Conservation (phyloP, 2,888 invertebrate species). For the Sepiola atlantica region DNA sequence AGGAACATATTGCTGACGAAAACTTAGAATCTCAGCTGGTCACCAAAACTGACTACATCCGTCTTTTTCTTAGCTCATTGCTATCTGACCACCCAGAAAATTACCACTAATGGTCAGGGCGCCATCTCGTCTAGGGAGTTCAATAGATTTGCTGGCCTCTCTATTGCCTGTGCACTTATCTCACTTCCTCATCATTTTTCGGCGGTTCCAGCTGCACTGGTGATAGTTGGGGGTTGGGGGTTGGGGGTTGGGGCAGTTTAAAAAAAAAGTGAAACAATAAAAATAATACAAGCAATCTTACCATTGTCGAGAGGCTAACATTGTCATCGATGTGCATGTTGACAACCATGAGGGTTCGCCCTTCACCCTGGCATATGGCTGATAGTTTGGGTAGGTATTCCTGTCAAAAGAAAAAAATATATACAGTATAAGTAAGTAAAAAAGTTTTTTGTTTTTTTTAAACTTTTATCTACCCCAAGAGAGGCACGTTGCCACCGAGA, state of each 20-base stretch:
- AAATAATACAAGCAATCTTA: constrained; percentile 49
- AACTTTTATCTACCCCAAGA: too few relatives aligned
- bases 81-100: neutral
- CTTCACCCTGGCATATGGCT: constrained; percentile 63
- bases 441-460: too few relatives aligned
- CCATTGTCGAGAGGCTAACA: constrained; percentile 52
- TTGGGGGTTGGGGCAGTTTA: neutral
- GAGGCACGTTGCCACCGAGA: too few relatives aligned
- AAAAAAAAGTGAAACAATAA: neutral
- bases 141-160: neutral
- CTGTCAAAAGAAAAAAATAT: constrained; percentile 51
- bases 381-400: constrained; percentile 59
- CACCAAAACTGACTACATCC: too few relatives aligned
- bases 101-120: too few relatives aligned
- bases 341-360: constrained; percentile 60
- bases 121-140: neutral
- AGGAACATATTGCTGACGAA: too few relatives aligned
- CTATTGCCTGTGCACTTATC: neutral
- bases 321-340: constrained; percentile 60
- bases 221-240: neutral
- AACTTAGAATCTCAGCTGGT: too few relatives aligned
- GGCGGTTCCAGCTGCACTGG: neutral
- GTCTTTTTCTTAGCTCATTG: too few relatives aligned
- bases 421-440: neutral
- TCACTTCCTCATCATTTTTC: too few relatives aligned